Base-by-base conservation (phyloP, 2,888 invertebrate genomes). In the Leptopilina syphax region DNA sequence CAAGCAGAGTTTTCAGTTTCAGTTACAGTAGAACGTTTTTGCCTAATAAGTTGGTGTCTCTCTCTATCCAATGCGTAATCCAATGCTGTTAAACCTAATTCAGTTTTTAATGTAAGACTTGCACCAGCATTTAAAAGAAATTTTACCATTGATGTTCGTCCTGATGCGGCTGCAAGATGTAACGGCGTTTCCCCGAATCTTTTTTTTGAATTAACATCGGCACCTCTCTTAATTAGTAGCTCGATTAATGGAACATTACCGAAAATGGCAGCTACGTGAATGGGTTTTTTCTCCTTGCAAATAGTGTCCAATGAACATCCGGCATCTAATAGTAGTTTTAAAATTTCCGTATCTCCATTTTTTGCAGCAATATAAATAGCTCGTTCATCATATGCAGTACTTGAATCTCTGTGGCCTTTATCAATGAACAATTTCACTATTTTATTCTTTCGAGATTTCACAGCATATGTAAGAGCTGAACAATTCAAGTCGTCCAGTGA, bases 161-260 rank as follows among this genome's bases (percentile, higher is more conserved):
- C 57, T 34, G 57, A 57, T 9, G 73, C 57, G n/a, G 73, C 73
- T 34, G 57, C 73, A 57, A 73, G 57, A 9, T 73, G 73, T 9
- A 73, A 54, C n/a, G 73, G 73, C 3, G 34, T 73, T 34, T 73
- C 54, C 0, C 1, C 3, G n/a, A 57, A 57, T 5, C 0, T 41
- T 34, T 54, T 73, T 8, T 0, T 9, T 9, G 73, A 57, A 57
- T 73, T 57, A n/a, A 73, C 27, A 73, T 57, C 8, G 9, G 57
- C 73, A 73, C 73, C 73, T n/a, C 34, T 54, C n/a, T 73, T 10
- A 5, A 73, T n/a, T 1, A 73, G 41, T 73, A n/a, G 1, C 54
- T 73, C n/a, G 4, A 73, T 54, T 27, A 57, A 13, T 57, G 8
- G 34, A 9, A 0, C 57, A n/a, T 34, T 57, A n/a, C 73, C 73